A percentile compares a stretch with the other conserved stretches of the same genome.
These are phyloP conservation scores for Centropyge bicolor DNA, from an alignment of 2,797 vertebrate species.

Conservation along the genomic window DNA sequence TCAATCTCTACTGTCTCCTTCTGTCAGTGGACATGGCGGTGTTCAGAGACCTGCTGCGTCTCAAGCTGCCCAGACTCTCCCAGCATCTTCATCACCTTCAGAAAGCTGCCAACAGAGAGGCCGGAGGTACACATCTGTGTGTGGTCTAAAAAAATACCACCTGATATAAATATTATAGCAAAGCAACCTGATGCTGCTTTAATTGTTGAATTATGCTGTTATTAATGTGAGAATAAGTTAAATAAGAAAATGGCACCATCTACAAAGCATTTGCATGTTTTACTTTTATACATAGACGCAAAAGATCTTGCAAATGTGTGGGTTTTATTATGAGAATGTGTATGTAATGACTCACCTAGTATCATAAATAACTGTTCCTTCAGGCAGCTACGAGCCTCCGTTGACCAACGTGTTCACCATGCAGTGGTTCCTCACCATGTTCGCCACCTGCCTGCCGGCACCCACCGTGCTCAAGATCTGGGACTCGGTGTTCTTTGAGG, in stretches of 20 bases:
- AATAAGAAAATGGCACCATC: neutral
- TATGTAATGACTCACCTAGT: neutral
- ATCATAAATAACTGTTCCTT: neutral
- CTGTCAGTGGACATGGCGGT: slow-evolving; percentile 96
- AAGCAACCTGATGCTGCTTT: neutral
- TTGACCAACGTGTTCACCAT: slow-evolving; percentile 99
- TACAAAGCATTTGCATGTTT: neutral
- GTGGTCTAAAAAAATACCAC: neutral
- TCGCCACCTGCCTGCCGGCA: slow-evolving; percentile 97
- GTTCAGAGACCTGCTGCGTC: slow-evolving; percentile 94
- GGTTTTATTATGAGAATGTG: neutral
- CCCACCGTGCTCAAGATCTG: slow-evolving; percentile 98
- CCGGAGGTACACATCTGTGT: slow-evolving; percentile 87
- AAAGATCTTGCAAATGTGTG: neutral
- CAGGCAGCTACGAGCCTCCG: slow-evolving; percentile 97
- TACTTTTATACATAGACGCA: neutral
- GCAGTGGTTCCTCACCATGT: slow-evolving; percentile 99
- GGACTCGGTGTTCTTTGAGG: slow-evolving; percentile 99
- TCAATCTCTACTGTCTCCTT: neutral
- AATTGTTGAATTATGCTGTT: neutral
- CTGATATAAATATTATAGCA: neutral
- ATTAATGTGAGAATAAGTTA: too few species aligned
- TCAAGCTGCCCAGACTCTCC: slow-evolving; percentile 95
- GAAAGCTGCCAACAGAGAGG: slow-evolving; percentile 93
- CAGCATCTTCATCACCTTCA: slow-evolving; percentile 95